Conservation (phyloP, 2,888 invertebrate genomes). For the Papilio protenor region DNA sequence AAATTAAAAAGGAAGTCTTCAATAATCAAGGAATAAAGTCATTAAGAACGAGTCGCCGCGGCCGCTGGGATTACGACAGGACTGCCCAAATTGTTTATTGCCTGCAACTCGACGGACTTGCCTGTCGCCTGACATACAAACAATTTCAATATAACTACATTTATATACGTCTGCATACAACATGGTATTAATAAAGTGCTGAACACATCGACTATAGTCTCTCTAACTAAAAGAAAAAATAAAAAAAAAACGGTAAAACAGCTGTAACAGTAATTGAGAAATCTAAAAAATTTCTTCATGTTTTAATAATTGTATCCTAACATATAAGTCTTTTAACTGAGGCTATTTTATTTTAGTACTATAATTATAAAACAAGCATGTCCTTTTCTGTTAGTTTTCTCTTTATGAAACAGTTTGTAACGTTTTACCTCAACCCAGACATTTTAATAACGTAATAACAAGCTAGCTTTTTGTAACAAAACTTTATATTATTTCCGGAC, state of each 20-base stretch:
- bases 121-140: slow-evolving; percentile 1
- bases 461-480: slow-evolving; percentile 4
- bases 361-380: neutral
- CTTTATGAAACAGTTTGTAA: neutral
- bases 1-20: slow-evolving; percentile 34
- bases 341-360: neutral
- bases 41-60: slow-evolving; percentile 21
- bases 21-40: slow-evolving; percentile 35
- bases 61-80: slow-evolving; percentile 27
- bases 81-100: slow-evolving; percentile 39
- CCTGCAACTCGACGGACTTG: slow-evolving; percentile 20
- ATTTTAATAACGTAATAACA: slow-evolving; percentile 4
- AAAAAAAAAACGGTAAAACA: too few species aligned
- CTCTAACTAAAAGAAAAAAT: too few species aligned
- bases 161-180: too few species aligned
- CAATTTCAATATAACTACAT: neutral
- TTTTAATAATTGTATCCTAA: too few species aligned
- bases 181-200: neutral
- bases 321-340: too few species aligned
- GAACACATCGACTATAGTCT: too few species aligned
- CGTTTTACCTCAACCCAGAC: neutral
- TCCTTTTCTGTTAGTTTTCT: neutral
- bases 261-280: too few species aligned
- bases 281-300: too few species aligned
- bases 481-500: slow-evolving; percentile 21